These are phyloP conservation scores for Eucera pruinosa DNA, from an alignment of 2,888 invertebrate genomes.

Conservation along the genomic window DNA sequence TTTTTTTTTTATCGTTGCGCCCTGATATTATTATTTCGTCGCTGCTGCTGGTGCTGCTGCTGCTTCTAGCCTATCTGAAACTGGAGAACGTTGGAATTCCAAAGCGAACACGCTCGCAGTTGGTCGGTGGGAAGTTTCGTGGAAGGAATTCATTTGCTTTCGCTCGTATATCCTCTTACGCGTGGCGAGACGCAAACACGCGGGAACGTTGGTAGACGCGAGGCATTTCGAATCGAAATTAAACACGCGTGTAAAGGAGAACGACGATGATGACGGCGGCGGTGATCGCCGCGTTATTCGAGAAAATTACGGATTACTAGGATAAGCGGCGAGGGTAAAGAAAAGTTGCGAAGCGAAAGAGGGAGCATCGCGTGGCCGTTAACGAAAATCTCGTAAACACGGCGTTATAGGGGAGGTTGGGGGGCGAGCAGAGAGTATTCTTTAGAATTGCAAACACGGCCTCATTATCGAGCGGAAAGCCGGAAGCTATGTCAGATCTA, in stretches of 20 bases:
- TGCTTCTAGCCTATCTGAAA: neutral
- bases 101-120: neutral
- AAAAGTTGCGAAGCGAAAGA: slow-evolving; percentile 19
- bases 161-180: too few relatives aligned
- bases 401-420: slow-evolving; percentile 22
- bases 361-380: slow-evolving; percentile 59
- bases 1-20: slow-evolving; percentile 11
- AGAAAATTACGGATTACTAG: neutral
- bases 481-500: slow-evolving; percentile 54
- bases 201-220: too few relatives aligned
- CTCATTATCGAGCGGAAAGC: slow-evolving; percentile 59
- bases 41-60: neutral
- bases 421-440: slow-evolving; percentile 37
- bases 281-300: neutral
- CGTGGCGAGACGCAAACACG: too few relatives aligned
- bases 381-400: slow-evolving; percentile 60
- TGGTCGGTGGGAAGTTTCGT: too few relatives aligned
- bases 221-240: too few relatives aligned
- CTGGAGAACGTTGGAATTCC: neutral
- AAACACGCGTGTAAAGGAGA: too few relatives aligned
- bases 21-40: slow-evolving; percentile 46
- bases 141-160: too few relatives aligned
- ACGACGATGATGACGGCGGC: too few relatives aligned
- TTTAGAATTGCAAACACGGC: slow-evolving; percentile 52
- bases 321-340: neutral